Percentiles rank a stretch among this genome's conserved stretches.
Evolutionary conservation across 1,140 invertebrate species (phyloP).

Genomic region (Caenorhabditis brenneri): DNA sequence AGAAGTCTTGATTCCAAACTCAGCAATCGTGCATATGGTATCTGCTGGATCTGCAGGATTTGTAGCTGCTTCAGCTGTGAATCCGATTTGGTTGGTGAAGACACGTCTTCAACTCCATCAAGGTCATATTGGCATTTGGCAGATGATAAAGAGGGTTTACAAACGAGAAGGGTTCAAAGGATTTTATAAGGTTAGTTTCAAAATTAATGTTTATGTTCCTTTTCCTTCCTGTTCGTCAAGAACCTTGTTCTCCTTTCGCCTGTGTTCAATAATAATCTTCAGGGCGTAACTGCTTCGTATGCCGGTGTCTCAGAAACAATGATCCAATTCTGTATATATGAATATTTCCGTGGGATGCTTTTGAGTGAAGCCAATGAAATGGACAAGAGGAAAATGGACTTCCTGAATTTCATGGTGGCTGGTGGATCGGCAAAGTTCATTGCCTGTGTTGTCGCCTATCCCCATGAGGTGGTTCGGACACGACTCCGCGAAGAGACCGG

Average conservation of each 20-base stretch:
- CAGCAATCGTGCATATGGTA: constrained; percentile 88
- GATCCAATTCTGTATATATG: constrained; percentile 98
- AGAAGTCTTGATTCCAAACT: constrained; percentile 81
- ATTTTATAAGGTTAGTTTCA: constrained; percentile 64
- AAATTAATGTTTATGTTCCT: too few relatives aligned
- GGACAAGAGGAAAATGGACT: constrained; percentile 49
- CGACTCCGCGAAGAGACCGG: constrained; percentile 54
- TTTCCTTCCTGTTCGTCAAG: too few relatives aligned
- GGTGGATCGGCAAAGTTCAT: constrained; percentile 59
- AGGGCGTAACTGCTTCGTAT: constrained; percentile 97
- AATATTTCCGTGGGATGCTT: constrained; percentile 72
- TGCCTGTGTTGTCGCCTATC: constrained; percentile 57
- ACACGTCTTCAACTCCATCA: constrained; percentile 91
- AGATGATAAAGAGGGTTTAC: constrained; percentile 84
- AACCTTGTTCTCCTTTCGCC: too few relatives aligned
- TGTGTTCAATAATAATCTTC: too few relatives aligned
- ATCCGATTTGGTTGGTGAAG: constrained; percentile 99
- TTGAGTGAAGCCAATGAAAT: not conserved
- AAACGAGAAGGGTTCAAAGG: constrained; percentile 76
- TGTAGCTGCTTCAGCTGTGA: constrained; percentile 90
- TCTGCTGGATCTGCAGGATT: constrained; percentile 94
- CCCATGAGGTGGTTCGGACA: constrained; percentile 58
- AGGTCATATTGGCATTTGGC: constrained; percentile 77
- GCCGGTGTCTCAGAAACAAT: constrained; percentile 98
- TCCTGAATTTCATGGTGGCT: constrained; percentile 57